A percentile compares a stretch with the other conserved stretches of the same genome.
phyloP scores from a whole-genome alignment of 2,797 vertebrate species.

The Sciaenops ocellatus region DNA sequence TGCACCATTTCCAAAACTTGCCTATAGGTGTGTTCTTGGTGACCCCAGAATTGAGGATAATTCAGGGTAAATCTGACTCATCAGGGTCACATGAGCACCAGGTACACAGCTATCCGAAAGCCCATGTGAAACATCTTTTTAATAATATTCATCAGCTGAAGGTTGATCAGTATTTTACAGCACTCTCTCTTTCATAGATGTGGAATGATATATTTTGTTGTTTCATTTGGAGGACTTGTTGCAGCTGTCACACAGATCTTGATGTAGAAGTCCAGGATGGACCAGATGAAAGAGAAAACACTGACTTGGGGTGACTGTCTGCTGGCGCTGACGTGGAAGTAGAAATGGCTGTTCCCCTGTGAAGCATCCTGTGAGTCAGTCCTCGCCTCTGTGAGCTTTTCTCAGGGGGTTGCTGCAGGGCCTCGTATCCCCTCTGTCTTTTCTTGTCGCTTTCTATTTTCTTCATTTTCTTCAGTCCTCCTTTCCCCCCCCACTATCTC shows the following conservation, averaged over 20 bases:
- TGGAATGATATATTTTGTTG: background rate
- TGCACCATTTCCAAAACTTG: background rate
- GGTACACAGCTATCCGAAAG: no score
- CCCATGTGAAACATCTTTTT: background rate
- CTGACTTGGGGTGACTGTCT: constrained; percentile 15
- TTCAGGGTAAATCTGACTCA: constrained; percentile 36
- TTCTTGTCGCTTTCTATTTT: constrained; percentile 52
- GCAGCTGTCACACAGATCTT: constrained; percentile 11
- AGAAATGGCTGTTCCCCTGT: constrained; percentile 34
- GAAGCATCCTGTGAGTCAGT: constrained; percentile 61
- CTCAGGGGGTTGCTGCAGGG: constrained; percentile 49
- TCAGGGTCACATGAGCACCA: background rate
- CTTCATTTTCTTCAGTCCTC: constrained; percentile 35
- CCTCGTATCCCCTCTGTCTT: constrained; percentile 51
- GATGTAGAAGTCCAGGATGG: constrained; percentile 7
- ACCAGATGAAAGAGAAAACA: constrained; percentile 16
- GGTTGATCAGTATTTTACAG: constrained; percentile 4
- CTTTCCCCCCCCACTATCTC: background rate
- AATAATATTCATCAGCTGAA: background rate
- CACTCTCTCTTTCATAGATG: rapidly evolving
- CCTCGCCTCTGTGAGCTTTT: constrained; percentile 34
- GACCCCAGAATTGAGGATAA: background rate
- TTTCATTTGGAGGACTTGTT: constrained; percentile 15
- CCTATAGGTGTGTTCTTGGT: constrained; percentile 24
- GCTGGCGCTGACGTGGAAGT: constrained; percentile 25